Conservation (phyloP, 2,797 vertebrate genomes). For the Argya squamiceps region DNA sequence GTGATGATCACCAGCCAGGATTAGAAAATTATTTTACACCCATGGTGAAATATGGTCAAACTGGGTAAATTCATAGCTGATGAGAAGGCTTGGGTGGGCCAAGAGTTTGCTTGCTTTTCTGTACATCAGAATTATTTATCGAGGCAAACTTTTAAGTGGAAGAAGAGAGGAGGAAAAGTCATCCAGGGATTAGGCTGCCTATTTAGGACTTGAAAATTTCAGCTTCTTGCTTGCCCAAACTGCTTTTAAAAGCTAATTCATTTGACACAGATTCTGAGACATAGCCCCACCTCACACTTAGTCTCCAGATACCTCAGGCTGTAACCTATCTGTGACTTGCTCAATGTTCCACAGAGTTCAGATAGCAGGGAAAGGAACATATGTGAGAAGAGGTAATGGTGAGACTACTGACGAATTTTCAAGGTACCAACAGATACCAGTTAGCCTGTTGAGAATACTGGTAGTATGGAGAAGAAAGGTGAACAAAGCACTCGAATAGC, state of each 20-base stretch:
- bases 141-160: neutral
- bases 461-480: neutral
- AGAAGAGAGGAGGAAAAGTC: neutral
- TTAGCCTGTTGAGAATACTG: neutral
- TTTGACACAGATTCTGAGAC: slow-evolving; percentile 19
- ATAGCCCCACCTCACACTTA: neutral
- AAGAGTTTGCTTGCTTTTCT: neutral
- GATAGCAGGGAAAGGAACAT: neutral
- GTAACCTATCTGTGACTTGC: neutral
- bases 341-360: neutral
- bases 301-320: neutral
- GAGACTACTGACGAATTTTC: neutral
- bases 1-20: neutral
- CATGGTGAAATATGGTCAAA: neutral
- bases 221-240: neutral
- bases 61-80: neutral
- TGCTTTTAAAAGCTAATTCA: slow-evolving; percentile 27
- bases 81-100: neutral
- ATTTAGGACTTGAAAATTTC: slow-evolving; percentile 16
- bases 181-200: neutral
- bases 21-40: neutral
- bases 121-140: neutral
- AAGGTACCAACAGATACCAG: neutral
- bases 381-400: neutral
- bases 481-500: neutral